Conservation (phyloP, 2,888 invertebrate genomes). For the Epinotia brunnichana region DNA sequence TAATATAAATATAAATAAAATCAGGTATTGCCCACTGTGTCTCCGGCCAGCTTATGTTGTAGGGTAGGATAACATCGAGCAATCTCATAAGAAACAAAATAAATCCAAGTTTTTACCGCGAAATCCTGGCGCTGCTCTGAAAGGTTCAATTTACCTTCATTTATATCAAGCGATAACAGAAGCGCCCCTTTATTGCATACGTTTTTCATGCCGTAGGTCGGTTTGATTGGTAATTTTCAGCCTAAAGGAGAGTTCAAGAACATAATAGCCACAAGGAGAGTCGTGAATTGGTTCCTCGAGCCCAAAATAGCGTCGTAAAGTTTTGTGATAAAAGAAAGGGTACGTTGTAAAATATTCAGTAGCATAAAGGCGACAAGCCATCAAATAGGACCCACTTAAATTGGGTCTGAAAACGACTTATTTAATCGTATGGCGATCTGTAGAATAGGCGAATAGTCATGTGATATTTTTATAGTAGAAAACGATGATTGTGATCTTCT, state of each 20-base stretch:
- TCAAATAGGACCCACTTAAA: conserved; percentile 23
- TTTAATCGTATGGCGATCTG: too few species aligned
- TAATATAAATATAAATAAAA: too few species aligned
- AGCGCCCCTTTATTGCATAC: conserved; percentile 26
- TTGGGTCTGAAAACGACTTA: not conserved
- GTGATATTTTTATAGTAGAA: too few species aligned
- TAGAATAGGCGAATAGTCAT: too few species aligned
- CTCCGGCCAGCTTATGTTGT: too few species aligned
- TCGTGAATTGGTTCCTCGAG: conserved; percentile 31
- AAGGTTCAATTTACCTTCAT: conserved; percentile 27
- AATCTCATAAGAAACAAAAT: conserved; percentile 10
- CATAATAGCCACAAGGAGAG: conserved; percentile 26
- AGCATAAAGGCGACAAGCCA: conserved; percentile 15
- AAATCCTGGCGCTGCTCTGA: not conserved
- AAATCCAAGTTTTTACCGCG: not conserved
- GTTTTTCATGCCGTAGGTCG: conserved; percentile 17
- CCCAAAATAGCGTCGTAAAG: conserved; percentile 31
- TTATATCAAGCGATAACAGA: conserved; percentile 29
- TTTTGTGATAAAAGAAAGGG: conserved; percentile 31
- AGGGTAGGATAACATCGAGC: not conserved
- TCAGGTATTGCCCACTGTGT: too few species aligned
- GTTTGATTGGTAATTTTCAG: conserved; percentile 37
- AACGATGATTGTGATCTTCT: not conserved
- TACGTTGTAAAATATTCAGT: conserved; percentile 28
- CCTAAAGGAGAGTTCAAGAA: conserved; percentile 24